Evolutionary conservation across 2,797 vertebrate species (phyloP).

Genomic region (Pangasius mekongensis): DNA sequence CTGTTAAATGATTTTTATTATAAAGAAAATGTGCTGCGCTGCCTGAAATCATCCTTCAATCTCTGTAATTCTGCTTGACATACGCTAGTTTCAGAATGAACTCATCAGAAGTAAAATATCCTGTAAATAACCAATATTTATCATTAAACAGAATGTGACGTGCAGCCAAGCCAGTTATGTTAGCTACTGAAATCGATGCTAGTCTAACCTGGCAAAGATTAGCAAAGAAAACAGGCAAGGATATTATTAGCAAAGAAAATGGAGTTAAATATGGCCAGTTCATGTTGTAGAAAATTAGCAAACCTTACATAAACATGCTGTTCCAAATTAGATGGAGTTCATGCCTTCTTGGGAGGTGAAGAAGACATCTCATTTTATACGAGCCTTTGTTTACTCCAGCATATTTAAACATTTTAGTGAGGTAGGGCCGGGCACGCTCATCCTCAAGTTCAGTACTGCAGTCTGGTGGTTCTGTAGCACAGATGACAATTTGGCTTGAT

Average conservation of each 20-base stretch:
- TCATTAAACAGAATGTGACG: neutral
- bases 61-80: neutral
- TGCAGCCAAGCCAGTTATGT: neutral
- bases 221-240: slow-evolving; percentile 1
- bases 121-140: neutral
- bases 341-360: neutral
- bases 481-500: neutral
- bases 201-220: neutral
- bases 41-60: neutral
- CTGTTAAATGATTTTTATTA: neutral
- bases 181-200: neutral
- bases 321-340: neutral
- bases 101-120: neutral
- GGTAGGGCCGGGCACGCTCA: neutral
- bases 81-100: neutral
- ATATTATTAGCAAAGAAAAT: neutral
- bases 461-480: neutral
- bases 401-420: slow-evolving; percentile 4
- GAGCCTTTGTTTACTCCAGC: neutral
- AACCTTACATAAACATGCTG: neutral
- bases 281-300: neutral
- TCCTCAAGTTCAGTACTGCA: neutral
- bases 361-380: neutral
- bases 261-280: neutral
- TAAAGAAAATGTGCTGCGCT: neutral